Conservation (phyloP, 2,113 vertebrate species). For the Chaenocephalus aceratus region DNA sequence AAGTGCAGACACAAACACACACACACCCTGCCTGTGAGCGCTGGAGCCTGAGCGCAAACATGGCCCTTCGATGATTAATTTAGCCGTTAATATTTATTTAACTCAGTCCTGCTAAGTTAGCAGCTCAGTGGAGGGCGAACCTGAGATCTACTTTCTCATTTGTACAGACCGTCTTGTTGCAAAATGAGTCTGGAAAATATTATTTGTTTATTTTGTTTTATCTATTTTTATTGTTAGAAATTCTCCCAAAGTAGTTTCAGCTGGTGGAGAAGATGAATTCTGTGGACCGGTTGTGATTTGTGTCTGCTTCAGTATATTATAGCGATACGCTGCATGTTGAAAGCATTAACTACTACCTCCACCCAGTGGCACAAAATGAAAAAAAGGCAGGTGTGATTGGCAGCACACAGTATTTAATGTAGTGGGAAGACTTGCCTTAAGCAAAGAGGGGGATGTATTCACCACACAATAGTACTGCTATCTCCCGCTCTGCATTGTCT, state of each 20-base stretch:
- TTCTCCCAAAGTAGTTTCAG: slow-evolving; percentile 39
- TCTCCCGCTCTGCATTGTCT: slow-evolving; percentile 79
- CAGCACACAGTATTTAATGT: slow-evolving; percentile 79
- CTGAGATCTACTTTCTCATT: slow-evolving; percentile 45
- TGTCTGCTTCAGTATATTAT: slow-evolving; percentile 58
- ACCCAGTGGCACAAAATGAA: slow-evolving; percentile 83
- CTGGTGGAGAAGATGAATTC: slow-evolving; percentile 25
- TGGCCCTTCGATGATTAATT: slow-evolving; percentile 79
- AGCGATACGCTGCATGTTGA: slow-evolving; percentile 59
- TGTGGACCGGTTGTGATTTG: slow-evolving; percentile 54
- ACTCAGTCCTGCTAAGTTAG: slow-evolving; percentile 67
- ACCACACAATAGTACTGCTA: slow-evolving; percentile 72
- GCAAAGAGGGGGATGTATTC: slow-evolving; percentile 75
- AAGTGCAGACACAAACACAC: slow-evolving; percentile 50
- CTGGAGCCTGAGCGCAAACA: slow-evolving; percentile 77
- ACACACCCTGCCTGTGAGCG: slow-evolving; percentile 65
- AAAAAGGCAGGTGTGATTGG: slow-evolving; percentile 79
- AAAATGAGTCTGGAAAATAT: slow-evolving; percentile 23
- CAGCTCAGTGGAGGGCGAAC: slow-evolving; percentile 67
- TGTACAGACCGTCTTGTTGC: slow-evolving; percentile 47
- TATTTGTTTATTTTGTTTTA: slow-evolving; percentile 13
- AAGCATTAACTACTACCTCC: slow-evolving; percentile 84
- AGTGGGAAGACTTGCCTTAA: slow-evolving; percentile 79
- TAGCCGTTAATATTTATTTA: slow-evolving; percentile 84
- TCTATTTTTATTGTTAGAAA: not conserved